Conservation (phyloP, 2,113 vertebrate species). For the Scartelaos histophorus region DNA sequence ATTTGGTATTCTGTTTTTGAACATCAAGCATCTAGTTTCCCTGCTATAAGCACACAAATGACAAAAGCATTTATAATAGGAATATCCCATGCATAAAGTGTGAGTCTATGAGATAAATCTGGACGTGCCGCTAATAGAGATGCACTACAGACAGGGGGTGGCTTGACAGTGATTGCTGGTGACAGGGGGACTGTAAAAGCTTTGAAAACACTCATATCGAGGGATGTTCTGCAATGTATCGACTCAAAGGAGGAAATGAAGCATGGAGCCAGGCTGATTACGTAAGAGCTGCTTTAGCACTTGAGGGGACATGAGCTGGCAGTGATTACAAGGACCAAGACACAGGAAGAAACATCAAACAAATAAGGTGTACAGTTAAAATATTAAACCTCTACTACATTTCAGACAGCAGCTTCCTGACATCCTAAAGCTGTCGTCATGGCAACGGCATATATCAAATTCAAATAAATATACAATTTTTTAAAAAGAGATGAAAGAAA, state of each 20-base stretch:
- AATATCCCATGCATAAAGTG: neutral
- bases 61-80: neutral
- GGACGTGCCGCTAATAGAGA: conserved; percentile 12
- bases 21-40: neutral
- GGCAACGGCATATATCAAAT: conserved; percentile 60
- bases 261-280: conserved; percentile 59
- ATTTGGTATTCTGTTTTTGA: too few relatives aligned
- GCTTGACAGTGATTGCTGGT: conserved; percentile 53
- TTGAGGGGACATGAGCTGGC: conserved; percentile 36
- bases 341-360: conserved; percentile 11
- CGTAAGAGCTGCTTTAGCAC: conserved; percentile 56
- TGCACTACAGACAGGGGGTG: conserved; percentile 1
- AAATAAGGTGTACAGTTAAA: neutral
- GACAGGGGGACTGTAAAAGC: conserved; percentile 60
- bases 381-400: neutral
- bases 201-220: conserved; percentile 43
- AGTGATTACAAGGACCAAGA: conserved; percentile 17
- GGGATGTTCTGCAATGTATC: conserved; percentile 58
- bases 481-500: neutral
- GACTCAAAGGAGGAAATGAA: conserved; percentile 53
- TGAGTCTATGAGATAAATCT: neutral
- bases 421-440: conserved; percentile 52
- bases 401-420: neutral
- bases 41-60: neutral
- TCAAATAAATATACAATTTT: too few relatives aligned